Base-by-base conservation (phyloP, 2,113 vertebrate genomes). In the Fulica atra region DNA sequence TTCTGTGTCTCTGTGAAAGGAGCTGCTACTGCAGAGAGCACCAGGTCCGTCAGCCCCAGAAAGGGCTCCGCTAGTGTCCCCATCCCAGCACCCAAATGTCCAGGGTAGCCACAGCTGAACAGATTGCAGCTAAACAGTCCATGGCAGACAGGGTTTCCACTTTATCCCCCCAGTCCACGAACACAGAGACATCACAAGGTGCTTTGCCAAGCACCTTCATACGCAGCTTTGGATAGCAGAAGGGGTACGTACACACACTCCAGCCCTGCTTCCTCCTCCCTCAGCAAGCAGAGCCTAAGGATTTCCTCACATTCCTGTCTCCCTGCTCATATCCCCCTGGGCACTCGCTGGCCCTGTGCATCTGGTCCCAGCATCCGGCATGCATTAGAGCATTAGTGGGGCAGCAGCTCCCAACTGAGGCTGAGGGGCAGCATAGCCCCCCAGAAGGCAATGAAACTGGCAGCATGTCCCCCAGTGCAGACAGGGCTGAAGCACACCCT, bases 221-320 rank as follows among this genome's bases (percentile, higher is more conserved):
- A 78, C 33, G 9, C 19, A 63, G 59, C 33, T 92, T 76, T 53
- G 77, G 86, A 63, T 38, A 66, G 42, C 38, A 71, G 69, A 53
- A 84, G 53, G 60, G 25, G 10, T 54, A 28, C 44, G n/a, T 20
- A 59, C 13, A 54, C 29, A 29, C 31, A 29, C 25, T 19, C 82
- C 38, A 88, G 21, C 31, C 57, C 48, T 71, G 15, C 42, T 68
- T 57, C 24, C 42, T 88, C 77, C 77, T 77, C 69, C 36, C 33
- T 78, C 20, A n/a, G 64, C 7, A 64, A 80, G 70, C 20, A 53
- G 86, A 88, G 59, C 81, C 88, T 79, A 85, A 92, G 61, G 73
- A 95, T 92, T 93, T 92, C 77, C 36, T 94, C 63, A 60, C 64
- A 89, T 96, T 95, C 88, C 74, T 92, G 71, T 35, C 44, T 91